Conservation (phyloP, 2,797 vertebrate genomes). For the Tolypeutes matacus region DNA sequence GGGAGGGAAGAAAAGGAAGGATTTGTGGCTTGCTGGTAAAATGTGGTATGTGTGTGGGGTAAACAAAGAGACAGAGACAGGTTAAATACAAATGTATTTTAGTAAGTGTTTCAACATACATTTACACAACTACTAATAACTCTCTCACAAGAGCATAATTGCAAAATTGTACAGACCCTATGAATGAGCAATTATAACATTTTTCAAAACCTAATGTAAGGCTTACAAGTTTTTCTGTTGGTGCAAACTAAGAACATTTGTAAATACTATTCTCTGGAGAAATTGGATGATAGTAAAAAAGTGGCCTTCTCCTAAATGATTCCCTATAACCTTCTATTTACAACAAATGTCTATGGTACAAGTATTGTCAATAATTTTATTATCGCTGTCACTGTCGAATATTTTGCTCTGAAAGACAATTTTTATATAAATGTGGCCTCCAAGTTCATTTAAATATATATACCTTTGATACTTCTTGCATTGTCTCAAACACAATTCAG, state of each 20-base stretch:
- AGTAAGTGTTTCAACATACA: neutral
- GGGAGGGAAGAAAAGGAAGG: neutral
- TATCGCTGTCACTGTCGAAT: neutral
- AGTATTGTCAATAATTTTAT: neutral
- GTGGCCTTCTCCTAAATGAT: neutral
- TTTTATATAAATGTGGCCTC: neutral
- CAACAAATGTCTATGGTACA: neutral
- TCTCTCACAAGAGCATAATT: neutral
- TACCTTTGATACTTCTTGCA: neutral
- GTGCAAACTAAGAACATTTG: neutral
- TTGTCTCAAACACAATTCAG: neutral
- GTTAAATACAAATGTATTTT: conserved; percentile 8
- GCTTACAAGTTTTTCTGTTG: neutral
- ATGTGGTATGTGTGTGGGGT: neutral
- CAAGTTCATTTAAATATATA: neutral
- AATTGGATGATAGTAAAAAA: neutral
- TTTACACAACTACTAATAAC: neutral
- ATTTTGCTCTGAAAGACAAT: neutral
- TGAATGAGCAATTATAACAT: neutral
- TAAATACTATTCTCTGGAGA: neutral
- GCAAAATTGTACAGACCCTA: conserved; percentile 1
- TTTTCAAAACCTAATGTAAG: neutral
- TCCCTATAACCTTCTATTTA: neutral
- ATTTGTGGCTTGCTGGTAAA: neutral
- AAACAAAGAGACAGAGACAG: neutral